Evolutionary conservation across 1,140 invertebrate species (phyloP).

Genomic region (Belonocnema kinseyi): DNA sequence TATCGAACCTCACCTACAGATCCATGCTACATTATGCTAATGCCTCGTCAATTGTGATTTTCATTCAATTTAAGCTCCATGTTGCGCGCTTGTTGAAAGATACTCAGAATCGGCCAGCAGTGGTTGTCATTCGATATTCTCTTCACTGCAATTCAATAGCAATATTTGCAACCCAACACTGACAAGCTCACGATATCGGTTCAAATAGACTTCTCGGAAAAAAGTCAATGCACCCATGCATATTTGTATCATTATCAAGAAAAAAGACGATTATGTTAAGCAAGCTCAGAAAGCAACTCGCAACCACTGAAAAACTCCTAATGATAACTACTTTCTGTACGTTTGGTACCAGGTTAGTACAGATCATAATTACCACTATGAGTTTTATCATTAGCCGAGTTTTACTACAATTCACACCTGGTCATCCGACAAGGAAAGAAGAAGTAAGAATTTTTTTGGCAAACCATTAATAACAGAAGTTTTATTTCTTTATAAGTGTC

Average conservation of each 20-base stretch:
- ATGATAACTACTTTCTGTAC: background rate
- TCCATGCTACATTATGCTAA: constrained; percentile 68
- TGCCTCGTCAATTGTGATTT: constrained; percentile 68
- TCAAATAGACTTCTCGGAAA: constrained; percentile 3
- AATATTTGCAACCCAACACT: constrained; percentile 18
- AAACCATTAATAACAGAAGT: too few species aligned
- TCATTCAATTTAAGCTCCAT: constrained; percentile 67
- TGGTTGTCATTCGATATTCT: constrained; percentile 56
- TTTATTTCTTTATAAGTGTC: too few species aligned
- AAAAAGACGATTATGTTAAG: too few species aligned
- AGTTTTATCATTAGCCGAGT: too few species aligned
- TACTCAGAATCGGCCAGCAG: constrained; percentile 59
- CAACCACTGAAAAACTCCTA: background rate
- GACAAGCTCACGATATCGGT: background rate
- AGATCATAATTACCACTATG: too few species aligned
- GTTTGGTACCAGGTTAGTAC: too few species aligned
- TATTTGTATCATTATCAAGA: constrained; percentile 9
- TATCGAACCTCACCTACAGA: constrained; percentile 64
- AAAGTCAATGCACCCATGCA: background rate
- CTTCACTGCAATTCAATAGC: constrained; percentile 4
- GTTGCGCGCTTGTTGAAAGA: constrained; percentile 67
- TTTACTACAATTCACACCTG: background rate
- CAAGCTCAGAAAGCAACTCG: too few species aligned
- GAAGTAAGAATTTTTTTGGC: too few species aligned
- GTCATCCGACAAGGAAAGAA: background rate